Percentiles rank a stretch among this genome's conserved stretches.
phyloP scores from a whole-genome alignment of 1,140 invertebrate genomes.

The Plodia interpunctella region DNA sequence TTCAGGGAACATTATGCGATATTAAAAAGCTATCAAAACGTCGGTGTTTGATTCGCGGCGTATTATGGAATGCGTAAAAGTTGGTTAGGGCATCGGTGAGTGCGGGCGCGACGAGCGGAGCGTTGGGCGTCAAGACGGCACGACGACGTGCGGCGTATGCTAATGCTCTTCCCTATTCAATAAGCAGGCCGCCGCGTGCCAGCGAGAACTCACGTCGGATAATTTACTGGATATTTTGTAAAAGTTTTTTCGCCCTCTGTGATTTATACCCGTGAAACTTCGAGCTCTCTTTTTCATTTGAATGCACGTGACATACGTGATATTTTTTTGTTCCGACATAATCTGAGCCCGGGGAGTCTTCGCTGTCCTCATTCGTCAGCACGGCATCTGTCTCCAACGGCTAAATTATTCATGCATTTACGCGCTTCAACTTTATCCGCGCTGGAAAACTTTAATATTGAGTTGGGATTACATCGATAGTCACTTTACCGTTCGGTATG shows the following conservation, averaged over 20 bases:
- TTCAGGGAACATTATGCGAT: slow-evolving; percentile 6
- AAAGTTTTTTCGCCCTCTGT: slow-evolving; percentile 75
- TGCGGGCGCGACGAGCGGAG: slow-evolving; percentile 13
- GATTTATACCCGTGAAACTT: slow-evolving; percentile 75
- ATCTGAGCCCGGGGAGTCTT: slow-evolving; percentile 51
- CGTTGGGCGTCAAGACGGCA: slow-evolving; percentile 40
- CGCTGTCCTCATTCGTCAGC: slow-evolving; percentile 56
- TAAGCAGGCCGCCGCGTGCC: slow-evolving; percentile 72
- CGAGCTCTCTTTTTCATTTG: slow-evolving; percentile 74
- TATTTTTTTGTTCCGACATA: slow-evolving; percentile 71
- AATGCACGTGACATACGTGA: slow-evolving; percentile 74
- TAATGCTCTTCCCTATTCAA: slow-evolving; percentile 73
- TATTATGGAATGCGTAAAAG: slow-evolving; percentile 9
- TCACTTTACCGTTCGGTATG: slow-evolving; percentile 47
- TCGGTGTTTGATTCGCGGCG: not conserved
- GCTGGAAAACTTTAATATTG: slow-evolving; percentile 45
- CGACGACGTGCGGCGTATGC: slow-evolving; percentile 69
- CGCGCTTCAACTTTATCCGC: slow-evolving; percentile 51
- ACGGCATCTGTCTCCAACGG: slow-evolving; percentile 57
- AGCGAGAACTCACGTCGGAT: slow-evolving; percentile 74
- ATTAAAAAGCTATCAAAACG: slow-evolving; percentile 12
- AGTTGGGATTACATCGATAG: slow-evolving; percentile 50
- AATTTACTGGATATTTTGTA: slow-evolving; percentile 78
- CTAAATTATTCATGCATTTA: slow-evolving; percentile 72
- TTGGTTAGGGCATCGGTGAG: not conserved